These are phyloP conservation scores for Prinia subflava DNA, from an alignment of 2,113 vertebrate species.

Conservation along the genomic window DNA sequence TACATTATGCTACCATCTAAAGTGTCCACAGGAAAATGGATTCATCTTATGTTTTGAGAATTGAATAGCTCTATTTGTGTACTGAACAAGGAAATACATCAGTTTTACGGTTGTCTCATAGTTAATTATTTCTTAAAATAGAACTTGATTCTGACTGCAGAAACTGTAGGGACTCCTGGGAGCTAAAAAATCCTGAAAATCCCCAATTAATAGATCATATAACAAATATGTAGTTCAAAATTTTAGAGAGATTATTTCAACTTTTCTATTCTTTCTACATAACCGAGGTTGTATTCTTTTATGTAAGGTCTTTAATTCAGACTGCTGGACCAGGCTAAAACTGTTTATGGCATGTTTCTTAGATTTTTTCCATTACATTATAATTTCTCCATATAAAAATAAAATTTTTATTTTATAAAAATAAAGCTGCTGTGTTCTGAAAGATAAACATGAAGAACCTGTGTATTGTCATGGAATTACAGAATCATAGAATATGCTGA, in stretches of 20 bases:
- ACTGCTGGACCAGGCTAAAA: background rate
- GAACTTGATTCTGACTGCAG: background rate
- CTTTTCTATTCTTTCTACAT: background rate
- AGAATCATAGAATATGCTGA: background rate
- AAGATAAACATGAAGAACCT: background rate
- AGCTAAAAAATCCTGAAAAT: background rate
- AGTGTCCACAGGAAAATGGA: background rate
- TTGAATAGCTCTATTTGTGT: background rate
- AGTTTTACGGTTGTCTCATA: background rate
- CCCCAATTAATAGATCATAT: background rate
- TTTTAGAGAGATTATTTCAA: background rate
- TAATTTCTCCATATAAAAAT: background rate
- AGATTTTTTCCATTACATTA: background rate
- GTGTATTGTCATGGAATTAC: background rate
- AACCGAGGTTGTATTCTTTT: background rate
- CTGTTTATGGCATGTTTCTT: background rate
- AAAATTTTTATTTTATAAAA: background rate
- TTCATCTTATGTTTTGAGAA: background rate
- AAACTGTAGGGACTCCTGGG: background rate
- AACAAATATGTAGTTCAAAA: background rate
- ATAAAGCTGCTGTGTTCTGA: background rate
- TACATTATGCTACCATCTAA: background rate
- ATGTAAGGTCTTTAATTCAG: background rate
- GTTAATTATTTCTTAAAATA: conserved; percentile 14
- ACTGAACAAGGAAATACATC: background rate